Conservation (phyloP, 2,888 invertebrate species). For the Rhyacophila evoluta region DNA sequence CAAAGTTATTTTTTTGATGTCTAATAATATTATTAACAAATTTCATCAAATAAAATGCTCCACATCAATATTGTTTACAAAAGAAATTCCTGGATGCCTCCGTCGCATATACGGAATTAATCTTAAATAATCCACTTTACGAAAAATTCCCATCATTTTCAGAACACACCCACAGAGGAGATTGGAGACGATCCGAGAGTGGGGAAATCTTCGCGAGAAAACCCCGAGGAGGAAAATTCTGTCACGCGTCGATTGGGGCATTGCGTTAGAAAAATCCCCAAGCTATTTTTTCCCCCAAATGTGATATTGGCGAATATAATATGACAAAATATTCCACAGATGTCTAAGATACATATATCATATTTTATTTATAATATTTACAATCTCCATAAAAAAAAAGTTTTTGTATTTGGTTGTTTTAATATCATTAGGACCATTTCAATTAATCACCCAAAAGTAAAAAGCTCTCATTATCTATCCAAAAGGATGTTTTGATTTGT, state of each 20-base stretch:
- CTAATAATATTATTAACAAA: neutral
- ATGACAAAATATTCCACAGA: too few relatives aligned
- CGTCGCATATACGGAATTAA: neutral
- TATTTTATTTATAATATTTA: too few relatives aligned
- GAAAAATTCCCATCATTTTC: neutral
- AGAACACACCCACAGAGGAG: neutral
- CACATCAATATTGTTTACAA: neutral
- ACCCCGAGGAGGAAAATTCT: neutral
- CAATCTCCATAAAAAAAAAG: too few relatives aligned
- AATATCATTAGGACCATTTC: too few relatives aligned
- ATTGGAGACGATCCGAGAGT: neutral
- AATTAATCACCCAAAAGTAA: too few relatives aligned
- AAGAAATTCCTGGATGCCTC: neutral
- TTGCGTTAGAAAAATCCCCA: neutral
- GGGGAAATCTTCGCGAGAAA: neutral
- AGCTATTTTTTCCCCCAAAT: neutral
- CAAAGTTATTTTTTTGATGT: neutral
- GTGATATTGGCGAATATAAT: too few relatives aligned
- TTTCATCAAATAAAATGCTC: neutral
- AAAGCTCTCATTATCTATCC: too few relatives aligned
- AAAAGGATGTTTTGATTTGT: too few relatives aligned
- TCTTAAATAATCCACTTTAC: neutral
- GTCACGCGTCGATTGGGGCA: neutral
- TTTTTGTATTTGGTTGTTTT: too few relatives aligned
- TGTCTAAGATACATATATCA: too few relatives aligned